Base-by-base conservation (phyloP, 2,113 vertebrate species). In the Otocyon megalotis region DNA sequence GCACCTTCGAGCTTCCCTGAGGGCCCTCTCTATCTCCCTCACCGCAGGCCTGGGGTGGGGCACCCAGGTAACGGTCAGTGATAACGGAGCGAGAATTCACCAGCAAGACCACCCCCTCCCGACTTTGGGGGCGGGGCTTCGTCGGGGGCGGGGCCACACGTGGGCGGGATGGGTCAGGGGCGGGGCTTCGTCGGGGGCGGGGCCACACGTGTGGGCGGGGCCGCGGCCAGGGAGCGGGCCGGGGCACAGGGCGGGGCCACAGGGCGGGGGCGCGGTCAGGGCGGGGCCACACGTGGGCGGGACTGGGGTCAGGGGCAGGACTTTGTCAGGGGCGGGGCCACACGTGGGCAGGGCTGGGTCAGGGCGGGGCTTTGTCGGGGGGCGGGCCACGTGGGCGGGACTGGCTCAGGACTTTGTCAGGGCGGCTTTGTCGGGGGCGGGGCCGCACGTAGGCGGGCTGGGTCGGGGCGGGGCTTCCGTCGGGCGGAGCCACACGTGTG, bases 51-150 rank as follows among this genome's bases (percentile, higher is more conserved):
- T 20, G 50, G 32, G 4, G 15, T 32, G 58, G 37, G 0, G 12
- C 10, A 58, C 8, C 54, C 20, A 3, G 14, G 22, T 74, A 95
- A 89, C 8, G 0, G 56, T 43, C 85, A 80, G 67, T 20, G 20
- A 20, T 5, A 89, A 48, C 90, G 2, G 32, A 60, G 53, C 4
- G 11, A 7, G 14, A 80, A 81, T 22, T 35, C 43, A 88, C 8
- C 0, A 0, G 7, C 5, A 2, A 37, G 15, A 32, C 0, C 54
- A 32, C 0, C 54, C 28, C 17, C 32, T 37, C 30, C n/a, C n/a
- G n/a, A n/a, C n/a, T n/a, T n/a, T 0, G 3, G n/a, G n/a, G 84
- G 28, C 15, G 8, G 17, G 60, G 65, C 48, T 1, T 6, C 14
- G 4, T 2, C 14, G 2, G 71, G 43, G 92, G 74, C 1, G 43